These are phyloP conservation scores for Rotaria sp. DNA, from an alignment of 2,888 invertebrate genomes.

Conservation along the genomic window DNA sequence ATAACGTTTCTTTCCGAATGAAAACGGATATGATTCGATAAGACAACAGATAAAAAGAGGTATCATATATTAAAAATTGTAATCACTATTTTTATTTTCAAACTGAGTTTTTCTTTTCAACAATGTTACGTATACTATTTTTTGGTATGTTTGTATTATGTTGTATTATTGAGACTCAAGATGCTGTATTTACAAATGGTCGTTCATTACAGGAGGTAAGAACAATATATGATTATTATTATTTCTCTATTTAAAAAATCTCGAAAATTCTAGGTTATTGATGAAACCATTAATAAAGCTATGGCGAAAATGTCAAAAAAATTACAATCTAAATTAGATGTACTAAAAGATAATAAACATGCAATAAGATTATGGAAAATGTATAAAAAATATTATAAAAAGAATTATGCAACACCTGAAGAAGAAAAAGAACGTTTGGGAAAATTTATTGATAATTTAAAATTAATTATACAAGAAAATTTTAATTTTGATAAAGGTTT, in stretches of 20 bases:
- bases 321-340: background rate
- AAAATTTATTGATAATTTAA: conserved; percentile 30
- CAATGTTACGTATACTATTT: background rate
- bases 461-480: conserved; percentile 9
- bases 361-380: background rate
- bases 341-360: background rate
- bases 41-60: background rate
- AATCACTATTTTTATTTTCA: background rate
- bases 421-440: conserved; percentile 22
- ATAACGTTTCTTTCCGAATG: background rate
- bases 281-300: background rate
- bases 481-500: background rate
- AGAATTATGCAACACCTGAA: background rate
- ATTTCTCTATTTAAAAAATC: too few species aligned
- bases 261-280: background rate
- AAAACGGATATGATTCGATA: background rate
- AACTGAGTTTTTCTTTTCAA: background rate
- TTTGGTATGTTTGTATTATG: background rate
- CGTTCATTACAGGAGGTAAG: conserved; percentile 7
- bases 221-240: too few species aligned
- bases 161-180: background rate
- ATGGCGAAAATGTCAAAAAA: background rate
- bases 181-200: background rate
- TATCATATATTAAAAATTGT: background rate
- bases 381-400: background rate